These are phyloP conservation scores for Nannobrachium achirus DNA, from an alignment of 2,113 vertebrate genomes.

Conservation along the genomic window DNA sequence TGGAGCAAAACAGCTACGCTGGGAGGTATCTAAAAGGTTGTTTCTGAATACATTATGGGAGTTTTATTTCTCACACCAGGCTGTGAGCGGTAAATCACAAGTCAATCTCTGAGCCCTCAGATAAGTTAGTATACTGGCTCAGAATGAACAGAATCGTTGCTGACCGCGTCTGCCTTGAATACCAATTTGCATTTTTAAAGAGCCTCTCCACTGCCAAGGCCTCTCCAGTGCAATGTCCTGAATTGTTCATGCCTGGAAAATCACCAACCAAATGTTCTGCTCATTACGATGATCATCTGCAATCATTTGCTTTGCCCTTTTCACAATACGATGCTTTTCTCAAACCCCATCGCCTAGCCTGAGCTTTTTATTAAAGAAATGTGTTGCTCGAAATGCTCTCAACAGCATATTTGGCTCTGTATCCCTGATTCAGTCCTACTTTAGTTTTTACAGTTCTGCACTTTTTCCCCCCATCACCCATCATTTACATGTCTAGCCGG, in stretches of 20 bases:
- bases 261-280: slow-evolving; percentile 77
- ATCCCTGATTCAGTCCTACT: slow-evolving; percentile 42
- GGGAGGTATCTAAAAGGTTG: slow-evolving; percentile 7
- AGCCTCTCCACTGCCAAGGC: slow-evolving; percentile 66
- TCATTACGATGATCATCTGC: slow-evolving; percentile 75
- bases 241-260: slow-evolving; percentile 78
- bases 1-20: slow-evolving; percentile 16
- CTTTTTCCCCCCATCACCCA: too few relatives aligned
- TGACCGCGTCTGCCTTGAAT: slow-evolving; percentile 75
- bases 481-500: slow-evolving; percentile 47
- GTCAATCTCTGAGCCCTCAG: slow-evolving; percentile 42
- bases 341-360: slow-evolving; percentile 35
- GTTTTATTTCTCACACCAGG: slow-evolving; percentile 23
- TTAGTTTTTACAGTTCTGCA: slow-evolving; percentile 22
- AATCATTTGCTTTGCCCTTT: slow-evolving; percentile 73
- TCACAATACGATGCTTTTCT: slow-evolving; percentile 54
- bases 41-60: background rate
- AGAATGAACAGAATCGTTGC: slow-evolving; percentile 69
- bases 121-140: slow-evolving; percentile 65
- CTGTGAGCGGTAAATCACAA: slow-evolving; percentile 57
- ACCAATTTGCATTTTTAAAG: slow-evolving; percentile 81
- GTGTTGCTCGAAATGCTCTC: slow-evolving; percentile 43
- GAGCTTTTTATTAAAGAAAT: slow-evolving; percentile 28
- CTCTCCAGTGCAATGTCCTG: slow-evolving; percentile 67
- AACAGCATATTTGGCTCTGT: slow-evolving; percentile 36